phyloP scores from a whole-genome alignment of 1,140 invertebrate genomes.

The Brachystomella parvula region DNA sequence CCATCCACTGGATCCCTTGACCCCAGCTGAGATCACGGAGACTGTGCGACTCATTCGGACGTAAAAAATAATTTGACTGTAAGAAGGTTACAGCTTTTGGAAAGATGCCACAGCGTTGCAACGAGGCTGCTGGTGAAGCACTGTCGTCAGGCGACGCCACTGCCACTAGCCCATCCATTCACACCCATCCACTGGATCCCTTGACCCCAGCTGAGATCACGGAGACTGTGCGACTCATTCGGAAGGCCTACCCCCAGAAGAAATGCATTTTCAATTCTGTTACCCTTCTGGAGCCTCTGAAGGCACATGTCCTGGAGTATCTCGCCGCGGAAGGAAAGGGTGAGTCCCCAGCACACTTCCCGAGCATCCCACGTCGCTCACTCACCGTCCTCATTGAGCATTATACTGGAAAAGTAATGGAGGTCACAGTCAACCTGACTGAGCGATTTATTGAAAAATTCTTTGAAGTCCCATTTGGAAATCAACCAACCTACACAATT shows the following conservation, averaged over 20 bases:
- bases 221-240: background rate
- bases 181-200: constrained; percentile 31
- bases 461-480: constrained; percentile 5
- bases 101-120: background rate
- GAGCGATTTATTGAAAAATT: constrained; percentile 20
- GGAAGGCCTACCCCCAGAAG: constrained; percentile 6
- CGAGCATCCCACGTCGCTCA: constrained; percentile 11
- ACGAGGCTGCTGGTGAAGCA: background rate
- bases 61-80: too few species aligned
- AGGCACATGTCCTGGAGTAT: background rate
- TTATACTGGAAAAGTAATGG: constrained; percentile 17
- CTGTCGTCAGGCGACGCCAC: background rate
- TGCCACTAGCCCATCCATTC: background rate
- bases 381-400: constrained; percentile 23
- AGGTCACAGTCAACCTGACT: constrained; percentile 29
- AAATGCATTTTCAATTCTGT: background rate
- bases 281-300: background rate
- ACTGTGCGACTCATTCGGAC: background rate
- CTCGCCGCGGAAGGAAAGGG: background rate
- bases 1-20: constrained; percentile 34
- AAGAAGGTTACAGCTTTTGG: background rate
- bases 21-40: constrained; percentile 24
- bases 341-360: background rate
- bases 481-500: constrained; percentile 23
- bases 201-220: constrained; percentile 28